phyloP scores from a whole-genome alignment of 2,888 invertebrate genomes.

The Neuroscelio doddi region DNA sequence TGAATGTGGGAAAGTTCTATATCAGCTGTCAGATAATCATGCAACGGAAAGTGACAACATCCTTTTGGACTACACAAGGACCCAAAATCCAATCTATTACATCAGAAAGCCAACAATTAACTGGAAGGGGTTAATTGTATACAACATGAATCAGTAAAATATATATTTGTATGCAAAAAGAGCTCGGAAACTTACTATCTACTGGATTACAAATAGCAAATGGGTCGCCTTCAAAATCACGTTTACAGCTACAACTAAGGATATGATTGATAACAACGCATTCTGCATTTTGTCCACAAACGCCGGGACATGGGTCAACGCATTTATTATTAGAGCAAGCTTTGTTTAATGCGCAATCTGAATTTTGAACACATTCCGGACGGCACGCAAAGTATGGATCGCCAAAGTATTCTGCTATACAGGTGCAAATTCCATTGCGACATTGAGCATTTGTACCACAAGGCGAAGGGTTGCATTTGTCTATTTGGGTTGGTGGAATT shows the following conservation, averaged over 20 bases:
- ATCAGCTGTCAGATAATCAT: no score
- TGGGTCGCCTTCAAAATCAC: conserved; percentile 75
- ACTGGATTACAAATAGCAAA: conserved; percentile 69
- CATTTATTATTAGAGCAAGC: conserved; percentile 88
- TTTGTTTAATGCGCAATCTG: conserved; percentile 82
- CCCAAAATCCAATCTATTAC: no score
- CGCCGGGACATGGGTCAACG: conserved; percentile 84
- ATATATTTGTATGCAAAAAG: no score
- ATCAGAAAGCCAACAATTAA: conserved; percentile 82
- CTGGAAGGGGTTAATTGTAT: not conserved
- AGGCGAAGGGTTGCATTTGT: conserved; percentile 80
- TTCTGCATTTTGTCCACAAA: conserved; percentile 84
- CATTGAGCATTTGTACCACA: conserved; percentile 87
- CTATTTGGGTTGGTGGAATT: conserved; percentile 62
- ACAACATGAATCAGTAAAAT: conserved; percentile 74
- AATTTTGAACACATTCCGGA: conserved; percentile 86
- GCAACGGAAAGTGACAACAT: no score
- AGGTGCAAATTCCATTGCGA: conserved; percentile 68
- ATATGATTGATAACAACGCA: conserved; percentile 85
- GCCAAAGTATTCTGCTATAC: conserved; percentile 68
- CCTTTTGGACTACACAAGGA: no score
- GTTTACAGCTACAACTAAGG: conserved; percentile 76
- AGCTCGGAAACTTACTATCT: conserved; percentile 47
- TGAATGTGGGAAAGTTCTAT: no score
- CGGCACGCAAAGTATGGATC: conserved; percentile 78